Evolutionary conservation across 2,113 vertebrate genomes (phyloP), one percentile per base, ranked within the genome.

Genomic region (Clarias macrocephalus): DNA sequence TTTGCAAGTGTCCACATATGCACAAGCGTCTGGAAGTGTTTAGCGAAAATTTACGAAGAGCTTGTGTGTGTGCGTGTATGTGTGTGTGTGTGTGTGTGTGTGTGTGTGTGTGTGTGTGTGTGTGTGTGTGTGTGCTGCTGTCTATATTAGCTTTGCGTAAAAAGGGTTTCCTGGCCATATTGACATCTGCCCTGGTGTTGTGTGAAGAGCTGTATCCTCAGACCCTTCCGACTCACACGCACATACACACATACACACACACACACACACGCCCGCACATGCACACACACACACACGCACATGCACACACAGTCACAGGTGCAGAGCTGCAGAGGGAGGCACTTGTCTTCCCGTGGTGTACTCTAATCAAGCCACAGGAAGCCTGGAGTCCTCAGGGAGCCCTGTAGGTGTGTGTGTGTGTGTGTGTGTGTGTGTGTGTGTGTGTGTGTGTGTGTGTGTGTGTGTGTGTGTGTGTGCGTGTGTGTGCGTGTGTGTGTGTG

Each of bases 341-440:
- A 97, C 97, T 97, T 97, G 95, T 97, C 96, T 97, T 97, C 94
- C 90, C 95, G 91, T 95, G 92, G 95, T 94, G 95, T 94, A 87
- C 94, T 88, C 93, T 96, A 96, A 97, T 97, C 96, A 96, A 96
- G 92, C 95, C 92, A 95, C 96, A 96, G 95, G 94, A 95, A 94
- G 93, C 91, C 82, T 84, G 84, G 87, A 90, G 93, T 94, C 93
- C 93, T 84, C 90, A 72, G 93, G 93, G 93, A 92, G 80, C 75
- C 59, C 62, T 85, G n/a, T n/a, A n/a, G n/a, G n/a, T n/a, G n/a
- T n/a, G n/a, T n/a, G n/a, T n/a, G n/a, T n/a, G n/a, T n/a, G n/a
- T n/a, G n/a, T n/a, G n/a, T n/a, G n/a, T n/a, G n/a, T n/a, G n/a
- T n/a, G n/a, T n/a, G n/a, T n/a, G n/a, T n/a, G n/a, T n/a, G n/a